Conservation (phyloP, 2,113 vertebrate genomes). For the Nyctibius bracteatus region DNA sequence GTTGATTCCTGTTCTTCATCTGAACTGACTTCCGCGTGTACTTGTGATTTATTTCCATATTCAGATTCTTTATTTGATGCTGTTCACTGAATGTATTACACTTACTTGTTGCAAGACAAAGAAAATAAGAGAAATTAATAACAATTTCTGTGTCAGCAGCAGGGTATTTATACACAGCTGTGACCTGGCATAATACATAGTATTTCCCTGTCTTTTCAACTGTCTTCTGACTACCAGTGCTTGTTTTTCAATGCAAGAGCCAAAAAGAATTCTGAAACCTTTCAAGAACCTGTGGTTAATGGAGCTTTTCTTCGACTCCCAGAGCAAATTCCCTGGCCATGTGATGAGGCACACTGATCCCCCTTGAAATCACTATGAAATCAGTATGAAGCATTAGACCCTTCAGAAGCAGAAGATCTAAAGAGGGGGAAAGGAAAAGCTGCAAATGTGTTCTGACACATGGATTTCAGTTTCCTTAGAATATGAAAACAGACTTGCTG, state of each 20-base stretch:
- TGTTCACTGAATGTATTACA: neutral
- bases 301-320: slow-evolving; percentile 3
- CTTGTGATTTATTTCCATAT: neutral
- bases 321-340: neutral
- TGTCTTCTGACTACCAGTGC: neutral
- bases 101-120: neutral
- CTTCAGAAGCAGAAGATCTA: slow-evolving; percentile 43
- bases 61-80: neutral
- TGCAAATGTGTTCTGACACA: slow-evolving; percentile 28
- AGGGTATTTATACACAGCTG: neutral
- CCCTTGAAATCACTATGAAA: slow-evolving; percentile 51
- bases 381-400: slow-evolving; percentile 10
- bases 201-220: neutral
- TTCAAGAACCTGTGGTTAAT: neutral
- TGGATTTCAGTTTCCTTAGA: slow-evolving; percentile 8
- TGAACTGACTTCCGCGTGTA: neutral
- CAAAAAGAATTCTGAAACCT: slow-evolving; percentile 3
- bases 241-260: neutral
- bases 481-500: slow-evolving; percentile 10
- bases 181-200: neutral
- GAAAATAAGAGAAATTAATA: neutral
- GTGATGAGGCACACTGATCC: neutral
- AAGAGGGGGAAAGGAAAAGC: neutral
- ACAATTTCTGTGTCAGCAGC: neutral
- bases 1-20: neutral